A percentile compares a stretch with the other conserved stretches of the same genome.
Conservation (phyloP, 64 coral and sea anemone genomes). For the Acropora yongei region DNA sequence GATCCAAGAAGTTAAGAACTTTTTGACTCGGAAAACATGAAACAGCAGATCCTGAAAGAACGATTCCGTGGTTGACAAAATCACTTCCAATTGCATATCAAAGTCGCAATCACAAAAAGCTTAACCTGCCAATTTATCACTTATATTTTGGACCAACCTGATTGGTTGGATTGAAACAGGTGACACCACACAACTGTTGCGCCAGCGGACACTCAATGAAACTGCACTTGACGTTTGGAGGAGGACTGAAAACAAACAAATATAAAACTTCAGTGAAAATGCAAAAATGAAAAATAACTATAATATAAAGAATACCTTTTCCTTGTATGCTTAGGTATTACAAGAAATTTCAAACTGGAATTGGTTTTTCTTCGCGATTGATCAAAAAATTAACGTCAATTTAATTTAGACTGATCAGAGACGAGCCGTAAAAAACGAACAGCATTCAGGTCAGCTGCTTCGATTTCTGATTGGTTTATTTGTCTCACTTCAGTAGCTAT, state of each 20-base stretch:
- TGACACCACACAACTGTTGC: constrained; percentile 75
- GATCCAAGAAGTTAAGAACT: no score
- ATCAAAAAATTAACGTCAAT: no score
- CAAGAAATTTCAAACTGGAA: no score
- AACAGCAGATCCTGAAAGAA: no score
- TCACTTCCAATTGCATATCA: no score
- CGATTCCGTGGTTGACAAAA: no score
- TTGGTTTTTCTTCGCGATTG: no score
- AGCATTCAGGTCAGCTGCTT: neutral
- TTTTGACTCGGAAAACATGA: no score
- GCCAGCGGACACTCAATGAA: constrained; percentile 83
- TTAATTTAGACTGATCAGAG: neutral
- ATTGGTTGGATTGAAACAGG: constrained; percentile 78
- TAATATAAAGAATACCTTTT: no score
- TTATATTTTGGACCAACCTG: constrained; percentile 34
- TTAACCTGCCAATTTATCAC: neutral
- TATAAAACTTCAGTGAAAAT: neutral
- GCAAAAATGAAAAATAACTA: no score
- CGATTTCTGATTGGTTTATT: neutral
- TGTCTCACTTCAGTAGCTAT: neutral
- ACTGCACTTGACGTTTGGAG: constrained; percentile 65
- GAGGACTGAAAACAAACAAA: constrained; percentile 52
- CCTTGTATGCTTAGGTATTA: no score
- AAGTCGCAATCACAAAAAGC: no score
- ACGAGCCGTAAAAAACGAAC: neutral